Evolutionary conservation across 2,113 vertebrate species (phyloP).

Genomic region (Silurus glanis): DNA sequence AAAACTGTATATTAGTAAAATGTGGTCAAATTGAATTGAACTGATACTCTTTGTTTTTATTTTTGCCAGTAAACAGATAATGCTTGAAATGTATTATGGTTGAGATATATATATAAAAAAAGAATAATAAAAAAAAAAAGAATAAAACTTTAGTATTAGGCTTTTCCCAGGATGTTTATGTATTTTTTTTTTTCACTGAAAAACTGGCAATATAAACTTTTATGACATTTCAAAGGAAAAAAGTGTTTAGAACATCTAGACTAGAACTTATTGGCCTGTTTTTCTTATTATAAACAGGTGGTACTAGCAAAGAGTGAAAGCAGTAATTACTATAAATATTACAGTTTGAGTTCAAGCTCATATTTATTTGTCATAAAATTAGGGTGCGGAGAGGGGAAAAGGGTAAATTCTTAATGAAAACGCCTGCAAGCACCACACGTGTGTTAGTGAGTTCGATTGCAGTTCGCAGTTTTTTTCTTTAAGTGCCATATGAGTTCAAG

Average conservation of each 20-base stretch:
- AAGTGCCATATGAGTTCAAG: not conserved
- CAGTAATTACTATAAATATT: constrained; percentile 53
- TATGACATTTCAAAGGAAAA: constrained; percentile 26
- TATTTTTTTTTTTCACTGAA: constrained; percentile 1
- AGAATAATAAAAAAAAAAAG: not conserved
- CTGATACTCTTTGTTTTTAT: not conserved
- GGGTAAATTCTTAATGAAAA: constrained; percentile 26
- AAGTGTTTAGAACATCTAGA: constrained; percentile 33
- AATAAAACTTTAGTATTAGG: not conserved
- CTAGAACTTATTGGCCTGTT: constrained; percentile 10
- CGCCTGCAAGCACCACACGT: constrained; percentile 4
- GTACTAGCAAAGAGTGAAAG: constrained; percentile 17
- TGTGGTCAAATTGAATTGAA: not conserved
- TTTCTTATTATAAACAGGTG: constrained; percentile 40
- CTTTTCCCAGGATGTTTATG: not conserved
- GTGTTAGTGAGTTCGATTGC: constrained; percentile 12
- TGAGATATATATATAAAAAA: no score
- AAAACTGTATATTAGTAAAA: not conserved
- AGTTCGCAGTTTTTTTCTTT: constrained; percentile 2
- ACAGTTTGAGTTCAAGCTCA: constrained; percentile 45
- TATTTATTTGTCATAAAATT: constrained; percentile 59
- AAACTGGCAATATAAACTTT: constrained; percentile 29
- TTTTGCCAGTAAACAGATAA: not conserved
- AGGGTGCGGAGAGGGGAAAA: constrained; percentile 29
- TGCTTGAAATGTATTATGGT: not conserved